Base-by-base conservation (phyloP, 2,888 invertebrate species). In the Lasioglossum morio region DNA sequence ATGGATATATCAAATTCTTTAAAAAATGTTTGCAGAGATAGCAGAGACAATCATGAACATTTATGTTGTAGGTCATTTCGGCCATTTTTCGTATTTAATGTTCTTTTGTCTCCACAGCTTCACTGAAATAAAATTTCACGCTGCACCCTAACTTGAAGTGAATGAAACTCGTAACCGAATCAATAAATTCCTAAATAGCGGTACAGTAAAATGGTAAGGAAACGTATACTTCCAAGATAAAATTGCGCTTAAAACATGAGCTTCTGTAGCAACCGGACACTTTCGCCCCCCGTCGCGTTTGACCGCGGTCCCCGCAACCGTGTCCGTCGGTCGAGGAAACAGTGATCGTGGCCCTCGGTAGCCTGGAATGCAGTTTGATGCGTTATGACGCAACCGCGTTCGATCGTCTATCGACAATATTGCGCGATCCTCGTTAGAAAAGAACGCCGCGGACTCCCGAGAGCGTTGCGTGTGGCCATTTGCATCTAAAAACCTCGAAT, bases 311-410 rank as follows among this genome's bases (percentile, higher is more conserved):
- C 8, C 34, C 16, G 66, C 30, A 7, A 57, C 12, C n/a, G 10
- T 10, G 57, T 57, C n/a, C 57, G 57, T n/a, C 57, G 57, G 0
- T 57, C n/a, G n/a, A 4, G 37, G 57, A 37, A 72, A 66, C 48
- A n/a, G 16, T 5, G 53, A 72, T 48, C 40, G 34, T 12, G 23
- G 23, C 40, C 69, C 66, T 30, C 57, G 73, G 53, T 27, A 66
- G 63, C 27, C 72, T 16, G 69, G 48, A 77, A 82, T 46, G 82
- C 53, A 8, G 23, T 14, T 23, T 66, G 43, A 66, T 40, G 72
- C 46, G 72, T 82, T 60, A 77, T 16, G 77, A 57, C 60, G 37
- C 72, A 84, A 84, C 84, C 82, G 84, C 82, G 84, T 84, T 82
- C 46, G 66, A 43, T 46, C 82, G 77, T 82, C 82, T 73, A 77